Conservation (phyloP, 1,140 invertebrate species). For the Cydia fagiglandana region DNA sequence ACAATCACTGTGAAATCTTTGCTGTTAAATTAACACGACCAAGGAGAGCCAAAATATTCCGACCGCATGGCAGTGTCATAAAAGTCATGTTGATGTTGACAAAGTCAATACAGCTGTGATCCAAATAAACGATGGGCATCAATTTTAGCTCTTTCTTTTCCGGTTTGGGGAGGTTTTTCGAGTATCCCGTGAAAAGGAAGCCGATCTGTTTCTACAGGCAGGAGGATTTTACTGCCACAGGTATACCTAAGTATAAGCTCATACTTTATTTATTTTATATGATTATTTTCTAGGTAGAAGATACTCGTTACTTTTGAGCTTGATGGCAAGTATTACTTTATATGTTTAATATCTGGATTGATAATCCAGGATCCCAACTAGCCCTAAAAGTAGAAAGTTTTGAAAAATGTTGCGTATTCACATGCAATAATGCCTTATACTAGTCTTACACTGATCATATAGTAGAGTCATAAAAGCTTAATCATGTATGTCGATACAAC, state of each 20-base stretch:
- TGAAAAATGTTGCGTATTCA: too few species aligned
- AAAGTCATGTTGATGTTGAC: constrained; percentile 19
- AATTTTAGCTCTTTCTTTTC: constrained; percentile 59
- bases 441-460: too few species aligned
- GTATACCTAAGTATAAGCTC: constrained; percentile 45
- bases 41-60: not conserved
- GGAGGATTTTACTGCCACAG: constrained; percentile 78
- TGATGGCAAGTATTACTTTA: too few species aligned
- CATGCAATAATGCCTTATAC: too few species aligned
- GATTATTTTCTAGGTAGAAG: too few species aligned
- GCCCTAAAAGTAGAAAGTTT: too few species aligned
- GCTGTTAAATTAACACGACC: not conserved
- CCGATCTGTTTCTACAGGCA: constrained; percentile 79
- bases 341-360: too few species aligned
- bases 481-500: too few species aligned
- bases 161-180: constrained; percentile 70
- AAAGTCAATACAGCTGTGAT: constrained; percentile 24
- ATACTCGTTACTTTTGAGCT: too few species aligned
- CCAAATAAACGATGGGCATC: constrained; percentile 56
- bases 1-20: too few species aligned
- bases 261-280: not conserved
- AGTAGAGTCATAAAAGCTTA: too few species aligned
- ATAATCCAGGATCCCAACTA: too few species aligned
- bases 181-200: constrained; percentile 79
- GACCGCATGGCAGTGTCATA: not conserved